These are phyloP conservation scores for Drosophila ohnishii DNA, from an alignment of 1,140 invertebrate genomes.

Conservation along the genomic window DNA sequence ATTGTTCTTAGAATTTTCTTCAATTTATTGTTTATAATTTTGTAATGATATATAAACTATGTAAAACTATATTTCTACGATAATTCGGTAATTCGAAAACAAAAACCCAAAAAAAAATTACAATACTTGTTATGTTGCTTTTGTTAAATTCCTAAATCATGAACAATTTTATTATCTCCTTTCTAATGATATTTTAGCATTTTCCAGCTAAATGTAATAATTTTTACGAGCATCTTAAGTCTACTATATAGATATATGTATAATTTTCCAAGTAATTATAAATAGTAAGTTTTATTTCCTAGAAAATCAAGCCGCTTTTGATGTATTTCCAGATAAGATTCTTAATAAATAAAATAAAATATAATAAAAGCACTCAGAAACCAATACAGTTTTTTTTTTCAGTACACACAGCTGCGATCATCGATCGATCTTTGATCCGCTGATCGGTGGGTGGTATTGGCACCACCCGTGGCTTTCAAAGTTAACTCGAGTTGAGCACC, in stretches of 20 bases:
- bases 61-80: too few species aligned
- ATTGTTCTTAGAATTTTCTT: too few species aligned
- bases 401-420: neutral
- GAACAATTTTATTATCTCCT: too few species aligned
- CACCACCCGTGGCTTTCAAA: conserved; percentile 23
- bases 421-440: conserved; percentile 6
- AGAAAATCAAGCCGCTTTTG: neutral
- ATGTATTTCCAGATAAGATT: neutral
- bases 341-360: neutral
- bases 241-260: neutral
- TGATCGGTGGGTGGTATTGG: conserved; percentile 29
- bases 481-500: conserved; percentile 30
- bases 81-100: too few species aligned
- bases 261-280: neutral
- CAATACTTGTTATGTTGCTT: too few species aligned
- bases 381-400: neutral
- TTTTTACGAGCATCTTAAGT: neutral
- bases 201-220: neutral
- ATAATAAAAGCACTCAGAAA: neutral
- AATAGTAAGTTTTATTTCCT: neutral
- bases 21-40: too few species aligned
- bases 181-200: too few species aligned
- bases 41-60: too few species aligned
- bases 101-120: too few species aligned
- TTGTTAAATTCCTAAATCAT: neutral